Evolutionary conservation across 1,140 invertebrate species (phyloP).

Genomic region (Gryllus bimaculatus): DNA sequence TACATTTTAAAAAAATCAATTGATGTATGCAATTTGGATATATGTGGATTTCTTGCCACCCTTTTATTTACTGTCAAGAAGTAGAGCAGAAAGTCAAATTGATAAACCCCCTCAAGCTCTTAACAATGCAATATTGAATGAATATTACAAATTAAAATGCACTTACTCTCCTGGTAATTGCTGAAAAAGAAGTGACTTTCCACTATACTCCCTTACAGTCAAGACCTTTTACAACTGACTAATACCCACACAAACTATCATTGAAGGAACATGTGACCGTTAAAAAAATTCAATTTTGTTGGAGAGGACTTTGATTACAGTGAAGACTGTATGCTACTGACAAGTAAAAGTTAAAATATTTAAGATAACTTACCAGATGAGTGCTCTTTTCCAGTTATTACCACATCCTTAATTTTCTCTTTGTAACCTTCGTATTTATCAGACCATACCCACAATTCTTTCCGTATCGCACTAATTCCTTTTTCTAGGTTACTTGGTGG

Average conservation of each 20-base stretch:
- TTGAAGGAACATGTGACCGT: background rate
- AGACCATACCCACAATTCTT: constrained; percentile 27
- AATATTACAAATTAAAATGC: background rate
- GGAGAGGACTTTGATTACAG: background rate
- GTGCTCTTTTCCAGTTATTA: constrained; percentile 33
- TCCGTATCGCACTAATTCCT: constrained; percentile 31
- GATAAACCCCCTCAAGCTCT: background rate
- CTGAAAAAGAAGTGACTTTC: background rate
- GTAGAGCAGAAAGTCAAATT: constrained; percentile 9
- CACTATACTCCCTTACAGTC: background rate
- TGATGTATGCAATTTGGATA: background rate
- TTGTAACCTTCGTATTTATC: constrained; percentile 28
- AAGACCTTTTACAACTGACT: background rate
- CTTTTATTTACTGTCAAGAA: constrained; percentile 8
- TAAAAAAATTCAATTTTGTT: background rate
- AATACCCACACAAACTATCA: background rate
- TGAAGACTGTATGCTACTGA: too few species aligned
- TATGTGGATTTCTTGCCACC: background rate
- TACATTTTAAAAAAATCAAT: background rate
- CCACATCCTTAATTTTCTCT: constrained; percentile 25
- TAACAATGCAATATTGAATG: background rate
- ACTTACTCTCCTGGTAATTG: background rate
- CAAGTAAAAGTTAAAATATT: too few species aligned
- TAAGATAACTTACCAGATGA: constrained; percentile 29
- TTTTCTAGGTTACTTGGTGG: constrained; percentile 30